phyloP scores from a whole-genome alignment of 2,797 vertebrate genomes.

The Petrocephalus sullivani region DNA sequence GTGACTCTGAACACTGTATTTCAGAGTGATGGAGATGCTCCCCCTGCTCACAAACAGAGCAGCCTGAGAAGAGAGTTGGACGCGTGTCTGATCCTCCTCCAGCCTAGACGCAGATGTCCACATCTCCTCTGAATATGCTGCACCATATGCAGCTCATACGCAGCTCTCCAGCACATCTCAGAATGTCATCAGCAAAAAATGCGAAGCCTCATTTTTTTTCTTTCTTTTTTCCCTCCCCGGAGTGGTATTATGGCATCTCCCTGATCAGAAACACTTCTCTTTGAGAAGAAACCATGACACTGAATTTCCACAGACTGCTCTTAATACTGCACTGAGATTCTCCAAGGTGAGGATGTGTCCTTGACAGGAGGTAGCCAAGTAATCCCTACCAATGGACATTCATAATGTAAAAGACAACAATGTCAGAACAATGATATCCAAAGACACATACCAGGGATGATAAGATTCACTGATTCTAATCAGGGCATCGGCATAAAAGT shows the following conservation, averaged over 20 bases:
- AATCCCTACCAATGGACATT: too few species aligned
- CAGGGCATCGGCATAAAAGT: background rate
- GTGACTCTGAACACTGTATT: constrained; percentile 32
- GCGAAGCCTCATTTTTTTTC: background rate
- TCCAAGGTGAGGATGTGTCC: background rate
- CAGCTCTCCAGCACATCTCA: constrained; percentile 11
- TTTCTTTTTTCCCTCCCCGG: background rate
- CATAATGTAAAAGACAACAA: too few species aligned
- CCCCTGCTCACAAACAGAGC: background rate
- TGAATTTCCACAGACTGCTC: background rate
- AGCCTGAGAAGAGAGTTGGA: constrained; percentile 14
- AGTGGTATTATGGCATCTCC: background rate
- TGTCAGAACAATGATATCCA: background rate
- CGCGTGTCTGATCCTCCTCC: constrained; percentile 56
- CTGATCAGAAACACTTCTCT: background rate
- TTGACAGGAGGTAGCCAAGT: too few species aligned
- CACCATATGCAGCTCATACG: constrained; percentile 54
- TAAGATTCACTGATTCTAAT: background rate
- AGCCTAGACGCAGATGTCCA: constrained; percentile 63
- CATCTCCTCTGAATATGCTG: constrained; percentile 58
- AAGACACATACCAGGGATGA: background rate
- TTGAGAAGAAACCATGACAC: background rate
- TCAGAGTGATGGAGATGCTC: background rate
- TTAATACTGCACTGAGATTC: too few species aligned
- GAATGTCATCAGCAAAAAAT: constrained; percentile 15